These are phyloP conservation scores for Oplegnathus fasciatus DNA, from an alignment of 2,113 vertebrate species.

Conservation along the genomic window DNA sequence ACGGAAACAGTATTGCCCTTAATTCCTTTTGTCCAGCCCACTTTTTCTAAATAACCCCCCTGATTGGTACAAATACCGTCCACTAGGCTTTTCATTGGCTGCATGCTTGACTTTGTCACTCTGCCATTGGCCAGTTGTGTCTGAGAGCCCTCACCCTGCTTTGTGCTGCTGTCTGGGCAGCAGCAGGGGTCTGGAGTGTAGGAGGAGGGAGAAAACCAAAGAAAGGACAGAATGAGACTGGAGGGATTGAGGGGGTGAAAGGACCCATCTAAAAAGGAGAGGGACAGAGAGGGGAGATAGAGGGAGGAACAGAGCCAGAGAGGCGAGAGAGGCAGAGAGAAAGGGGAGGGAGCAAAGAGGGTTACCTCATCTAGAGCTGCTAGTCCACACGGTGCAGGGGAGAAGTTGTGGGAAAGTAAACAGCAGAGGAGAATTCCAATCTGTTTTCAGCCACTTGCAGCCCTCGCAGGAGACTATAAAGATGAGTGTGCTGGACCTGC, in stretches of 20 bases:
- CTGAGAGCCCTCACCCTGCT: constrained; percentile 53
- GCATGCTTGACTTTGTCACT: constrained; percentile 3
- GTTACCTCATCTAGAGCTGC: constrained; percentile 73
- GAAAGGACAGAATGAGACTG: constrained; percentile 68
- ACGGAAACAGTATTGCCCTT: constrained; percentile 24
- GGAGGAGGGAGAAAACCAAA: constrained; percentile 68
- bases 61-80: constrained; percentile 61
- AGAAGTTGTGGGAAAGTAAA: constrained; percentile 85
- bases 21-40: constrained; percentile 70
- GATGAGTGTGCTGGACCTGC: constrained; percentile 66
- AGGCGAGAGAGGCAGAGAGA: constrained; percentile 17
- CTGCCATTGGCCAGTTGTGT: constrained; percentile 69
- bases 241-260: constrained; percentile 43
- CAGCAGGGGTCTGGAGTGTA: constrained; percentile 65
- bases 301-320: constrained; percentile 49
- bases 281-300: constrained; percentile 44
- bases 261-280: constrained; percentile 56
- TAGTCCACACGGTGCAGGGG: constrained; percentile 66
- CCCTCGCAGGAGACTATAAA: constrained; percentile 50
- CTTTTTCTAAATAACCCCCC: neutral
- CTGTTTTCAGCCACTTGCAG: constrained; percentile 62
- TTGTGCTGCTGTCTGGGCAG: constrained; percentile 73
- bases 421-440: constrained; percentile 69
- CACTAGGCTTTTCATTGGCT: constrained; percentile 57
- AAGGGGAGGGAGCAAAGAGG: constrained; percentile 58